Evolutionary conservation across 2,888 invertebrate species (phyloP), one percentile per base, ranked within the genome.

Genomic region (Drosophila mulleri): DNA sequence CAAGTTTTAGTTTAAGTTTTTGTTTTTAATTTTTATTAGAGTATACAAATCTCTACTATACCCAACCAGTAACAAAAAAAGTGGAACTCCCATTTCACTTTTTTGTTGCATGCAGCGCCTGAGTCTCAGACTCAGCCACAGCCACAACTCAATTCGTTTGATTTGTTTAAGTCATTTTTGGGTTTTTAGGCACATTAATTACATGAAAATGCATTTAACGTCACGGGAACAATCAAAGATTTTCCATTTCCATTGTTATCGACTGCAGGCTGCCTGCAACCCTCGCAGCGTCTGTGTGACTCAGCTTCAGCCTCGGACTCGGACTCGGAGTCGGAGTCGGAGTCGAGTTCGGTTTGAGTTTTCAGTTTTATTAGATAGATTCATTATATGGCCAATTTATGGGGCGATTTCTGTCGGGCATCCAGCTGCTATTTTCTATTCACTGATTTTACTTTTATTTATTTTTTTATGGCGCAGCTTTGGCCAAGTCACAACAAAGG

Each of bases 121-220:
- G 80, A 72, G 72, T 72, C 67, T 47, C 35, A 23, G 47, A 47
- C 58, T 58, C 71, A 47, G 56, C 14, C 47, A 65, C 71, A 47
- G 56, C 14, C 47, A 65, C 44, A 61, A 48, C 67, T 67, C 57
- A 66, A 58, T 70, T 70, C 54, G 56, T 80, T 69, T 60, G 82
- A 80, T 85, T 85, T 86, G 74, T 60, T 78, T 85, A 84, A 87
- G 65, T 80, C 85, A 77, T 85, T 85, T 82, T 75, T 61, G 58
- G 70, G 65, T 57, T 70, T 85, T 75, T 63, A 77, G 69, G 61
- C 63, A 74, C 78, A 75, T 78, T 82, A 85, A 82, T 82, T 83
- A 82, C 75, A 78, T 80, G 85, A 84, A 86, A 80, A 83, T 87
- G 85, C 83, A 88, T 85, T 84, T 85, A 67, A 72, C 76, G 83